A percentile compares a stretch with the other conserved stretches of the same genome.
These are phyloP conservation scores for Cyclophora punctaria DNA, from an alignment of 2,888 invertebrate species.

Conservation along the genomic window DNA sequence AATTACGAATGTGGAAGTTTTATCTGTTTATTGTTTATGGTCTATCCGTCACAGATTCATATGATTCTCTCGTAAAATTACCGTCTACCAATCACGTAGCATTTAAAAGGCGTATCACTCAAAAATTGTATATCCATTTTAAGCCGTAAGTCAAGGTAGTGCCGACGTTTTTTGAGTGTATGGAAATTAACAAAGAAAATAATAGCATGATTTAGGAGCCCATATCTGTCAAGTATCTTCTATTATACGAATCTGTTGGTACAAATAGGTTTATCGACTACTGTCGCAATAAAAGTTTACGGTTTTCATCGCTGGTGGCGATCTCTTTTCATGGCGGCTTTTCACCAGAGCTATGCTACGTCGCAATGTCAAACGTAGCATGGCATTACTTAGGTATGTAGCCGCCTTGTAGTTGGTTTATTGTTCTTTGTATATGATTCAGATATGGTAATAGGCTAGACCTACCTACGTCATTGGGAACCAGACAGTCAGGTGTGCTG, in stretches of 20 bases:
- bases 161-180: slow-evolving; percentile 22
- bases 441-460: too few species aligned
- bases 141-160: slow-evolving; percentile 15
- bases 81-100: slow-evolving; percentile 32
- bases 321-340: slow-evolving; percentile 9
- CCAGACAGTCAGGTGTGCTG: slow-evolving; percentile 14
- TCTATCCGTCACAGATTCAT: slow-evolving; percentile 35
- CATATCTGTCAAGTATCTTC: slow-evolving; percentile 56
- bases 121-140: slow-evolving; percentile 6
- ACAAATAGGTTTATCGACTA: slow-evolving; percentile 70
- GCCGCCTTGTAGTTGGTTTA: too few species aligned
- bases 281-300: slow-evolving; percentile 54
- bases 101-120: slow-evolving; percentile 27
- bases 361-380: too few species aligned
- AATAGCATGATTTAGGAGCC: slow-evolving; percentile 56
- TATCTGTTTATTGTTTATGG: slow-evolving; percentile 35
- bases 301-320: slow-evolving; percentile 46
- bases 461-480: slow-evolving; percentile 12
- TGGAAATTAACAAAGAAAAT: slow-evolving; percentile 46
- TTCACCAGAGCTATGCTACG: too few species aligned
- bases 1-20: slow-evolving; percentile 21
- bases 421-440: too few species aligned
- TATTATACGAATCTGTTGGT: slow-evolving; percentile 61
- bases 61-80: slow-evolving; percentile 47
- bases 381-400: too few species aligned